phyloP scores from a whole-genome alignment of 2,888 invertebrate genomes.

The Encarsia formosa region DNA sequence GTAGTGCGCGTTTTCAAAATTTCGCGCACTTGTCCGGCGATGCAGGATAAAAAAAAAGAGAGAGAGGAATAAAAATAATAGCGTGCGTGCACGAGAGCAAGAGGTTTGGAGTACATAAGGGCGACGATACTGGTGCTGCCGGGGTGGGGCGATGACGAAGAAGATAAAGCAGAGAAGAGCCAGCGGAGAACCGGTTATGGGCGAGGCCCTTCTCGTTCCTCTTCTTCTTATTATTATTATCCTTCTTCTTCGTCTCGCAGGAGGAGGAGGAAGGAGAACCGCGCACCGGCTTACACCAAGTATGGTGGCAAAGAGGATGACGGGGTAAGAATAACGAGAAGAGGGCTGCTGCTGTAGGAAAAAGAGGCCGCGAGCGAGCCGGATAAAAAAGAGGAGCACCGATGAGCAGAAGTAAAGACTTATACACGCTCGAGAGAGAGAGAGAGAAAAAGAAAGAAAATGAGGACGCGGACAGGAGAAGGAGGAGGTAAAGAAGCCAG shows the following conservation, averaged over 20 bases:
- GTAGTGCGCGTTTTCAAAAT: not conserved
- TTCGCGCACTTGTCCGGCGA: not conserved
- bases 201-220: constrained; percentile 47
- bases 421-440: not conserved
- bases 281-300: constrained; percentile 40
- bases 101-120: constrained; percentile 12
- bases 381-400: constrained; percentile 15
- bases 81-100: constrained; percentile 1
- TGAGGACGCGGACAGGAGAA: not conserved
- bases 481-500: constrained; percentile 9
- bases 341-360: constrained; percentile 14
- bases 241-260: too few species aligned
- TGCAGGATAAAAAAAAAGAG: too few species aligned
- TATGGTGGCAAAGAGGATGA: constrained; percentile 49
- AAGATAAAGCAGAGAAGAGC: constrained; percentile 23
- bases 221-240: constrained; percentile 33
- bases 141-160: constrained; percentile 34
- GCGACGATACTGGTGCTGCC: constrained; percentile 18
- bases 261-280: constrained; percentile 20
- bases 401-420: not conserved
- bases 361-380: constrained; percentile 19
- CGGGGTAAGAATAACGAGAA: constrained; percentile 35
- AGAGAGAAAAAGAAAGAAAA: not conserved
- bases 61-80: not conserved
- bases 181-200: constrained; percentile 48